Percentiles rank a stretch among this genome's conserved stretches.
Conservation (phyloP, 2,888 invertebrate species). For the Watsonalla binaria region DNA sequence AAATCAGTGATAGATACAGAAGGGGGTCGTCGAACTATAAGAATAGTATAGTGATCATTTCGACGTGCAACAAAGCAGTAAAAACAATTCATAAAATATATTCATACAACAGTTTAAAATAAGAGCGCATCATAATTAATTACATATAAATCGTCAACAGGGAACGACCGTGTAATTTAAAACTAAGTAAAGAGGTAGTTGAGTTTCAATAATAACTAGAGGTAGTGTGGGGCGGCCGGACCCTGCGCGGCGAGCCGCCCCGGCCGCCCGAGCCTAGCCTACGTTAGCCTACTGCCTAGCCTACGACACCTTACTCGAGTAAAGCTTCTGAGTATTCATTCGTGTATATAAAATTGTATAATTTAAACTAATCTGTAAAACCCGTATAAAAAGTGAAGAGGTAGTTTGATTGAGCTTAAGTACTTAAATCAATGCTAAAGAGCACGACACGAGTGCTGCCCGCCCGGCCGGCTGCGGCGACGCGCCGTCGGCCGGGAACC, state of each 20-base stretch:
- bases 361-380: conserved; percentile 78
- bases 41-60: conserved; percentile 35
- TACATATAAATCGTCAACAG: conserved; percentile 56
- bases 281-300: conserved; percentile 52
- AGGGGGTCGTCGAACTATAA: conserved; percentile 46
- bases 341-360: conserved; percentile 77
- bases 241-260: conserved; percentile 70
- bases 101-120: conserved; percentile 70
- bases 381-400: conserved; percentile 79
- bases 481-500: conserved; percentile 25
- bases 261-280: conserved; percentile 48
- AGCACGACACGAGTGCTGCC: conserved; percentile 51
- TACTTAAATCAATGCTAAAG: conserved; percentile 71
- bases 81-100: conserved; percentile 75
- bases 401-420: conserved; percentile 77
- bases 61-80: conserved; percentile 59
- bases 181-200: conserved; percentile 77
- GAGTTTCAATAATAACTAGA: conserved; percentile 70
- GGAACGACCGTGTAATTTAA: conserved; percentile 61
- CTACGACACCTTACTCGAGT: conserved; percentile 74
- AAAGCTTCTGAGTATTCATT: conserved; percentile 78
- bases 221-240: conserved; percentile 58
- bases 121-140: conserved; percentile 60
- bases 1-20: conserved; percentile 68
- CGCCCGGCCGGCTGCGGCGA: conserved; percentile 29